Conservation (phyloP, 2,113 vertebrate species). For the Prinia subflava region DNA sequence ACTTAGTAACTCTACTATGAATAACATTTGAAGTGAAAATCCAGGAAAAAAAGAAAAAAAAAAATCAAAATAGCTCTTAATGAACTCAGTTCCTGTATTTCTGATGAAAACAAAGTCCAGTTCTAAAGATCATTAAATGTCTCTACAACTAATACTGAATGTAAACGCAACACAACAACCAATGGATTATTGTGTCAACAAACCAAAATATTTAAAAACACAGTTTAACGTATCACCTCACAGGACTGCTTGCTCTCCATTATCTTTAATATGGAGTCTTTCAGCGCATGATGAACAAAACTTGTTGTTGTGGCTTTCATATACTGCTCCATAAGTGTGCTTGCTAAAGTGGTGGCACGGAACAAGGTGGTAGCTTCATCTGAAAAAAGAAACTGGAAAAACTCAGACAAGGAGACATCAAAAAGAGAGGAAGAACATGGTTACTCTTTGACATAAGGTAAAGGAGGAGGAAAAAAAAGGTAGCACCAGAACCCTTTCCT, state of each 20-base stretch:
- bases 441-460: neutral
- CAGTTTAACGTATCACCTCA: constrained; percentile 78
- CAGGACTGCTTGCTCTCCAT: constrained; percentile 99
- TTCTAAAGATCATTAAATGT: neutral
- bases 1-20: neutral
- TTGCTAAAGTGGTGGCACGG: constrained; percentile 94
- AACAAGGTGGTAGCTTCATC: constrained; percentile 97
- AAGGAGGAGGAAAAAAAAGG: neutral
- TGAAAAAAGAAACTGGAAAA: constrained; percentile 40
- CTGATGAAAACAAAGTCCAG: neutral
- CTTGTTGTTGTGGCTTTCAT: constrained; percentile 97
- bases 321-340: constrained; percentile 98
- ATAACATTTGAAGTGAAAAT: neutral
- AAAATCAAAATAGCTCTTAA: neutral
- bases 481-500: neutral
- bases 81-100: neutral
- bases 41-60: neutral
- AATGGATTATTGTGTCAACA: neutral
- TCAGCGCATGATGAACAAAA: constrained; percentile 93
- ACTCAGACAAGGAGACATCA: neutral
- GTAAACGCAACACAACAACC: neutral
- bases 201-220: neutral
- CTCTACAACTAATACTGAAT: neutral
- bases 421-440: neutral
- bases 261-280: constrained; percentile 93